phyloP scores from a whole-genome alignment of 1,140 invertebrate genomes.

The Olivierus martensii region DNA sequence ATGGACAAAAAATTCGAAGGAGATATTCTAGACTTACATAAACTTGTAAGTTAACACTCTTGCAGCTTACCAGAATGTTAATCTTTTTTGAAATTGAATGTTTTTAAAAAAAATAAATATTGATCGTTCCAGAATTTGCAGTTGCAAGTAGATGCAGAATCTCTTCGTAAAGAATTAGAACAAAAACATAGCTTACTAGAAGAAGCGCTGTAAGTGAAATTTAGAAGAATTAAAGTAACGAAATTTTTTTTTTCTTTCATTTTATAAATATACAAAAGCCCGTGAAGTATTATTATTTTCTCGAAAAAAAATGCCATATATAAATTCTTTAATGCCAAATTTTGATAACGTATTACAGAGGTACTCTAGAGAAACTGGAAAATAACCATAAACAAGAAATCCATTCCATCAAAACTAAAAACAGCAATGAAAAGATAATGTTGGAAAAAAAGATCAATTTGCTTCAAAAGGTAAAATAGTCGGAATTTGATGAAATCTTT shows the following conservation, averaged over 20 bases:
- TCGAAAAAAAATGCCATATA: no score
- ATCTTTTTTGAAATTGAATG: no score
- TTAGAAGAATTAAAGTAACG: no score
- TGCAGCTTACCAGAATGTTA: no score
- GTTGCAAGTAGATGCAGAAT: constrained; percentile 56
- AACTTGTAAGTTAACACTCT: constrained; percentile 25
- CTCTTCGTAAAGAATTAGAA: constrained; percentile 54
- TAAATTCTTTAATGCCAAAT: not conserved
- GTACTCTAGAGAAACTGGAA: not conserved
- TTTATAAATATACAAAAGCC: no score
- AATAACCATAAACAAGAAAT: not conserved
- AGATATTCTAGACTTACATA: constrained; percentile 46
- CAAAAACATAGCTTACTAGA: constrained; percentile 70
- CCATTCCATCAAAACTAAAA: not conserved
- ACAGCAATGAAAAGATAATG: not conserved
- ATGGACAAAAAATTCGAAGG: constrained; percentile 45
- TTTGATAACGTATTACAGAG: not conserved
- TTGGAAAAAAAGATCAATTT: not conserved
- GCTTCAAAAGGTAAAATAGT: not conserved
- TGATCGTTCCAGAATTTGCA: not conserved
- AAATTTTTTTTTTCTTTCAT: no score
- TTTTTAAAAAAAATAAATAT: no score
- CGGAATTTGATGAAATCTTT: no score
- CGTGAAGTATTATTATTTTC: no score
- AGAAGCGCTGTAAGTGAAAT: constrained; percentile 54